A percentile compares a stretch with the other conserved stretches of the same genome.
phyloP scores from a whole-genome alignment of 2,888 invertebrate genomes.

The Macroteleia sp. region DNA sequence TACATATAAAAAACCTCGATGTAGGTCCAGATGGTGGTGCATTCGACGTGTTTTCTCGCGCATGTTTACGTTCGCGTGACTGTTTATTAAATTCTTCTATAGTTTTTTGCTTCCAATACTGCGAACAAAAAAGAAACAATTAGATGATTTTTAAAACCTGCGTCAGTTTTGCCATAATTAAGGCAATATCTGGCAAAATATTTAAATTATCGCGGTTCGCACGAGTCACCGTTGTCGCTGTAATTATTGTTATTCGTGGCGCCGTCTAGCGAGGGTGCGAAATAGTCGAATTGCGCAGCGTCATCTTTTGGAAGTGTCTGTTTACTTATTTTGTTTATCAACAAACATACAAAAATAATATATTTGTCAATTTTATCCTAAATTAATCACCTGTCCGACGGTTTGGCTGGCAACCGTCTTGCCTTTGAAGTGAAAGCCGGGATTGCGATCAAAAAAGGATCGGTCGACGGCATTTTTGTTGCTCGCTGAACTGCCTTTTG shows the following conservation, averaged over 20 bases:
- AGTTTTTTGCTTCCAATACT: constrained; percentile 84
- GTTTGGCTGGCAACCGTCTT: constrained; percentile 16
- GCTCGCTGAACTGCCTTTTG: constrained; percentile 84
- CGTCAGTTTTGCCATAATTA: no score
- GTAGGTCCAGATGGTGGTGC: constrained; percentile 93
- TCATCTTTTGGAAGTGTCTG: no score
- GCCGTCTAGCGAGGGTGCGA: no score
- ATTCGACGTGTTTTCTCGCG: constrained; percentile 95
- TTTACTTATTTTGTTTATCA: no score
- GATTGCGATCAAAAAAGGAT: constrained; percentile 86
- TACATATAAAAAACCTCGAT: constrained; percentile 83
- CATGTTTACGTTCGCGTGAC: constrained; percentile 94
- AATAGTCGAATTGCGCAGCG: no score
- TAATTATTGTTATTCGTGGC: no score
- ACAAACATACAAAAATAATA: no score
- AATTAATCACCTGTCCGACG: constrained; percentile 9
- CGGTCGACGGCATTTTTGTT: constrained; percentile 86
- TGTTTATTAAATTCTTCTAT: constrained; percentile 93
- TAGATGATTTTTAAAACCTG: neutral
- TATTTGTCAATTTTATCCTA: no score
- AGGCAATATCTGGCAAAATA: no score
- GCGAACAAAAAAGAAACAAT: neutral
- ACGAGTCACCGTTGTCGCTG: no score
- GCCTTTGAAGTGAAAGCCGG: constrained; percentile 68
- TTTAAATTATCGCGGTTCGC: no score